phyloP scores from a whole-genome alignment of 2,797 vertebrate genomes.

The Onychomys torridus region DNA sequence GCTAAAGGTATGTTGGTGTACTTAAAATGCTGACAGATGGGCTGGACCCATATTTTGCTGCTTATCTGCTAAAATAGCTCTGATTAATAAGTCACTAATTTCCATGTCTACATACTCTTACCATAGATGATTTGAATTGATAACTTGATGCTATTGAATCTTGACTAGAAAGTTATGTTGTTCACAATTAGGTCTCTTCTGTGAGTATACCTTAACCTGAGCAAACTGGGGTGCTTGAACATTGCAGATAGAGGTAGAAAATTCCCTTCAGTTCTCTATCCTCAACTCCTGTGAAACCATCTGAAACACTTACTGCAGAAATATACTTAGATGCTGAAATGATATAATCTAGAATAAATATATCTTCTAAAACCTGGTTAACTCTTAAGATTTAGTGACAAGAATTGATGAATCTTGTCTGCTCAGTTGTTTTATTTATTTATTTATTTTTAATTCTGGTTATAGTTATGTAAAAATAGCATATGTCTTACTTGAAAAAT shows the following conservation, averaged over 20 bases:
- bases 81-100: background rate
- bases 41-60: background rate
- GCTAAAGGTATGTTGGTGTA: background rate
- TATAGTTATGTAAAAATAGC: background rate
- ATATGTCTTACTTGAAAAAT: background rate
- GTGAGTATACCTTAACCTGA: background rate
- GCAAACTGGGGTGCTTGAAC: rapidly evolving
- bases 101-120: background rate
- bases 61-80: background rate
- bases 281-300: background rate
- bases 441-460: constrained; percentile 38
- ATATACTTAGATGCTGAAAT: background rate
- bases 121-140: background rate
- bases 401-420: background rate
- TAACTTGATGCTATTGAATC: background rate
- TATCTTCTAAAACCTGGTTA: background rate
- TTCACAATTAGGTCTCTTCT: background rate
- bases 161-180: background rate
- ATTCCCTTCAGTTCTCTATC: background rate
- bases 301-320: background rate
- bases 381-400: constrained; percentile 25
- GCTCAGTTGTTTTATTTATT: background rate
- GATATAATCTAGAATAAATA: background rate
- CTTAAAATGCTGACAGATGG: background rate
- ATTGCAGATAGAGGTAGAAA: background rate